These are phyloP conservation scores for Bettongia penicillata DNA, from an alignment of 2,113 vertebrate species.

Conservation along the genomic window DNA sequence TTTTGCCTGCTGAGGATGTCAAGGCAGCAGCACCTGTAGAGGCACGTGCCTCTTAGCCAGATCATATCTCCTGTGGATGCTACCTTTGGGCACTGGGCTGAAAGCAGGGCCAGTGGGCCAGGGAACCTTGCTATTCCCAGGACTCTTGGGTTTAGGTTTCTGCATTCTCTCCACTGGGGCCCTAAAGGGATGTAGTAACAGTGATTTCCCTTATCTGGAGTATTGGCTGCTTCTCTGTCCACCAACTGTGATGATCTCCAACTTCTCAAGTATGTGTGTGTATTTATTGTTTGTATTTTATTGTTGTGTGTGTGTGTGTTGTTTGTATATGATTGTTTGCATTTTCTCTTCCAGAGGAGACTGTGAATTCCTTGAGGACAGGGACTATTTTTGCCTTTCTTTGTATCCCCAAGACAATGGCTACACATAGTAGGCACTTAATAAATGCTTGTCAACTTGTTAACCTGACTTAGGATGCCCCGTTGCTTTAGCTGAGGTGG, in stretches of 20 bases:
- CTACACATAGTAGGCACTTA: neutral
- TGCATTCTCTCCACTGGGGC: neutral
- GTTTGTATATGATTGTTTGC: neutral
- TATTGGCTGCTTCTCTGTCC: neutral
- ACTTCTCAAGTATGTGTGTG: neutral
- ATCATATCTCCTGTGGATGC: neutral
- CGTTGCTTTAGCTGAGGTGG: neutral
- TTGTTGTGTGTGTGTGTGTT: accelerated
- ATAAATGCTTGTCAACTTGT: neutral
- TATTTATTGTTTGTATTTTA: neutral
- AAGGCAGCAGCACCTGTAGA: neutral
- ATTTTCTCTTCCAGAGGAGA: neutral
- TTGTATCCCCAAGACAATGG: neutral
- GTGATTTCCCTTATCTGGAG: neutral
- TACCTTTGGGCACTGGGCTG: neutral
- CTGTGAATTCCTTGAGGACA: neutral
- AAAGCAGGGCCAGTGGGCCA: neutral
- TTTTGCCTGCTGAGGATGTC: neutral
- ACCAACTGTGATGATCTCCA: neutral
- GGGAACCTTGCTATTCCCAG: neutral
- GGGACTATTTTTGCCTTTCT: neutral
- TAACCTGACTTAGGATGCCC: neutral
- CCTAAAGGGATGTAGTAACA: neutral
- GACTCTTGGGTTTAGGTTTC: neutral
- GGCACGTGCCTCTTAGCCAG: neutral